These are phyloP conservation scores for Crax fasciolata DNA, from an alignment of 2,797 vertebrate genomes.

Conservation along the genomic window DNA sequence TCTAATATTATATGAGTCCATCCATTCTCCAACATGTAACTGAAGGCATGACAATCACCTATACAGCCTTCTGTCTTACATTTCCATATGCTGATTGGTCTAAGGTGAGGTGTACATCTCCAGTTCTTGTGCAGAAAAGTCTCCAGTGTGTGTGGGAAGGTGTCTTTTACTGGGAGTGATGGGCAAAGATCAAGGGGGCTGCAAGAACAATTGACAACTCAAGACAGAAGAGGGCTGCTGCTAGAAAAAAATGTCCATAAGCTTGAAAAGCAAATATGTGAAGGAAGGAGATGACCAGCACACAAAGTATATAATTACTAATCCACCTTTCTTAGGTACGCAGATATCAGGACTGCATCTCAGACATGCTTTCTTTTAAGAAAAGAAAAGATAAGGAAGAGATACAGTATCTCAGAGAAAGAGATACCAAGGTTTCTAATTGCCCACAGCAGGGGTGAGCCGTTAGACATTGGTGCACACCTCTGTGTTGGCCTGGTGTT, in stretches of 20 bases:
- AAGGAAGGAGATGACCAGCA: not conserved
- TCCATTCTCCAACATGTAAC: rapidly evolving
- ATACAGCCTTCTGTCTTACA: not conserved
- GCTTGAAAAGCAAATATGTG: not conserved
- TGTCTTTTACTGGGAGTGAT: not conserved
- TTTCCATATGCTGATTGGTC: not conserved
- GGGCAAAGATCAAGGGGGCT: rapidly evolving
- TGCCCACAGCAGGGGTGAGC: not conserved
- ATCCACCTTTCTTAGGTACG: not conserved
- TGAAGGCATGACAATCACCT: not conserved
- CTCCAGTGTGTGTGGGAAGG: rapidly evolving
- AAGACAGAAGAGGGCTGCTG: not conserved
- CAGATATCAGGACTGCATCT: not conserved
- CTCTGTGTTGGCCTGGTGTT: not conserved
- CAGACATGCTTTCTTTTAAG: not conserved
- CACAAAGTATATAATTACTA: not conserved
- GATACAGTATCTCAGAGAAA: not conserved
- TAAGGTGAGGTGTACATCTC: not conserved
- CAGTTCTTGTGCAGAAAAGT: not conserved
- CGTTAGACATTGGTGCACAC: not conserved
- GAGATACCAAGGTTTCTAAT: not conserved
- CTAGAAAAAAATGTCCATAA: not conserved
- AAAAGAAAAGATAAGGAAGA: not conserved
- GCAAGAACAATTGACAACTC: not conserved
- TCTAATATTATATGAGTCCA: not conserved